phyloP scores from a whole-genome alignment of 2,888 invertebrate species.

The Diplolepis rosae region DNA sequence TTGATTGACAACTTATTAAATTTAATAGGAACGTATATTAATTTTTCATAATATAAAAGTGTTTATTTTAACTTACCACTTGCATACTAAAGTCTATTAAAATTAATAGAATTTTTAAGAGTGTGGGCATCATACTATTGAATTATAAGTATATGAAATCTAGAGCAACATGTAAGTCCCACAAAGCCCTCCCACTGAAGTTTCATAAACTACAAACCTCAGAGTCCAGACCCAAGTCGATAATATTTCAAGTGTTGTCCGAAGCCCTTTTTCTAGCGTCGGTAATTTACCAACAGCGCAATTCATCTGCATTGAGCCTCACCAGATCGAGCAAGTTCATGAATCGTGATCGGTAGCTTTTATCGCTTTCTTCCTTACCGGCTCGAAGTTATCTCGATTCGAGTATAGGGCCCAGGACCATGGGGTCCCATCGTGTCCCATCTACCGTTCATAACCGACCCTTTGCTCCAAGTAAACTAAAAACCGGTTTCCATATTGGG shows the following conservation, averaged over 20 bases:
- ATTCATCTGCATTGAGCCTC: constrained; percentile 5
- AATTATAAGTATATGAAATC: too few species aligned
- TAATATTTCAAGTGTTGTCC: constrained; percentile 12
- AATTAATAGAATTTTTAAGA: too few species aligned
- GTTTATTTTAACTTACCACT: too few species aligned
- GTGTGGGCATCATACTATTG: too few species aligned
- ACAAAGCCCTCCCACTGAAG: not conserved
- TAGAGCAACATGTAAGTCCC: too few species aligned
- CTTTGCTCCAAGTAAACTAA: constrained; percentile 34
- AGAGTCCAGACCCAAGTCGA: not conserved
- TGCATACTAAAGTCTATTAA: too few species aligned
- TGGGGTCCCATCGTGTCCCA: constrained; percentile 14
- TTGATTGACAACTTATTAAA: too few species aligned
- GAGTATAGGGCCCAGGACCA: constrained; percentile 21
- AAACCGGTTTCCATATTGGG: constrained; percentile 43
- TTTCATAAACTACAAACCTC: not conserved
- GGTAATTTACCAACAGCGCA: constrained; percentile 36
- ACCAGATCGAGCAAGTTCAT: not conserved
- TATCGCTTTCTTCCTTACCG: constrained; percentile 36
- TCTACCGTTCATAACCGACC: constrained; percentile 27
- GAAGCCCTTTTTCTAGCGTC: constrained; percentile 28
- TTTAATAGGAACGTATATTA: too few species aligned
- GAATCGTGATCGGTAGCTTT: not conserved
- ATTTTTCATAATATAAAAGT: too few species aligned
- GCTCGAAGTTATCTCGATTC: constrained; percentile 20